These are phyloP conservation scores for Athripsodes cinereus DNA, from an alignment of 2,888 invertebrate species.

Conservation along the genomic window DNA sequence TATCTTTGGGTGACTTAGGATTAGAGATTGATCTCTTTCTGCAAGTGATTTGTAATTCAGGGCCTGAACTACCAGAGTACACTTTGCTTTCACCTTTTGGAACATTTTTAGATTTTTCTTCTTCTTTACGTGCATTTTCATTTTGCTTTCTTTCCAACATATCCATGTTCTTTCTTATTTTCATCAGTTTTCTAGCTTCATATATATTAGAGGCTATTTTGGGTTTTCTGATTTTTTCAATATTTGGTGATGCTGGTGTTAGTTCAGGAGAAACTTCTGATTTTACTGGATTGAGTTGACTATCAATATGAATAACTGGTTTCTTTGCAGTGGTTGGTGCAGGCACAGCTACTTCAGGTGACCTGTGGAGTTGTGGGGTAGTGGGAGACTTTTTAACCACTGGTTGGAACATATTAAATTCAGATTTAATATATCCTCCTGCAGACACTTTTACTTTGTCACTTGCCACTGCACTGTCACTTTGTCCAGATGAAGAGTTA, in stretches of 20 bases:
- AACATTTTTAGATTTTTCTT: conserved; percentile 48
- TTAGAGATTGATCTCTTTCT: conserved; percentile 6
- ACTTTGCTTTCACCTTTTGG: conserved; percentile 46
- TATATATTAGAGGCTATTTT: conserved; percentile 63
- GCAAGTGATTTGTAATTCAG: conserved; percentile 47
- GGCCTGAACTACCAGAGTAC: conserved; percentile 46
- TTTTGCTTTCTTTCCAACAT: conserved; percentile 54
- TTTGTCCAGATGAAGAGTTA: conserved; percentile 47
- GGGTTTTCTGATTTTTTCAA: conserved; percentile 51
- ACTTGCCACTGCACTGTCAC: conserved; percentile 41
- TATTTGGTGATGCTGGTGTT: not conserved
- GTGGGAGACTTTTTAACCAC: conserved; percentile 18
- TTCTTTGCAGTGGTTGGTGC: conserved; percentile 8
- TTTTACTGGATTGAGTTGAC: conserved; percentile 19
- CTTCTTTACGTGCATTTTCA: conserved; percentile 44
- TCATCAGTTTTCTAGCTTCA: conserved; percentile 61
- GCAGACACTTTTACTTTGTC: conserved; percentile 31
- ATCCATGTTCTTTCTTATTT: conserved; percentile 58
- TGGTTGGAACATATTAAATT: conserved; percentile 26
- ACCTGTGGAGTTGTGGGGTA: conserved; percentile 10
- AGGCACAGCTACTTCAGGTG: conserved; percentile 7
- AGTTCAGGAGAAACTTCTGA: not conserved
- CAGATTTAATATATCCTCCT: conserved; percentile 25
- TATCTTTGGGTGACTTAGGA: not conserved
- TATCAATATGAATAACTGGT: conserved; percentile 25